Percentiles rank a stretch among this genome's conserved stretches.
Conservation (phyloP, 2,888 invertebrate species). For the Ceratothoa steindachneri region DNA sequence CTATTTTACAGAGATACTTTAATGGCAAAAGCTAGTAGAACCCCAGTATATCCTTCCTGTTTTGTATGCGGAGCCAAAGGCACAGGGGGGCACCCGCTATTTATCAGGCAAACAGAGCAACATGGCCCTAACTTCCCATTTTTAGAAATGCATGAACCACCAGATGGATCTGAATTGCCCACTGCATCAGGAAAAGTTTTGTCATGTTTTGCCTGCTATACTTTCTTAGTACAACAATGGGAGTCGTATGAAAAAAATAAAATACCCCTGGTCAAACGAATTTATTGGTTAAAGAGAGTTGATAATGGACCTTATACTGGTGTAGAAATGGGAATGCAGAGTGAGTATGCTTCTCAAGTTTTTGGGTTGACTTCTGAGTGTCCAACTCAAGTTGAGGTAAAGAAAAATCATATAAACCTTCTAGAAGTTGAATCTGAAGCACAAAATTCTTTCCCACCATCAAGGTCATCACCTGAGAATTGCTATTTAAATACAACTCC, state of each 20-base stretch:
- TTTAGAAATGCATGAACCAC: conserved; percentile 81
- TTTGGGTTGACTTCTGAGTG: conserved; percentile 55
- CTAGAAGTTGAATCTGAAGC: neutral
- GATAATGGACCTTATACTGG: conserved; percentile 87
- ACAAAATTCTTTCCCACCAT: neutral
- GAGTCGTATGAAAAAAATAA: conserved; percentile 79
- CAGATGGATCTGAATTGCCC: conserved; percentile 61
- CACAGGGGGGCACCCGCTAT: neutral
- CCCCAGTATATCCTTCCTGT: neutral
- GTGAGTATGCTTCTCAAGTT: conserved; percentile 87
- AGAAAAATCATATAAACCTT: neutral
- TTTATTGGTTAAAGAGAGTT: conserved; percentile 87
- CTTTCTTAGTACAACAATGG: conserved; percentile 84
- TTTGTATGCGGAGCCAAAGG: neutral
- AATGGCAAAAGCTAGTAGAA: neutral
- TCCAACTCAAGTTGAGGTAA: conserved; percentile 15
- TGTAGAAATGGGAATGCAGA: conserved; percentile 81
- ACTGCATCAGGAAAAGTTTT: conserved; percentile 58
- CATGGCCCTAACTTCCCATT: conserved; percentile 77
- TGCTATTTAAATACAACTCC: neutral
- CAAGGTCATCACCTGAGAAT: neutral
- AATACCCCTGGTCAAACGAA: conserved; percentile 77
- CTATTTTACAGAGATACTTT: too few species aligned
- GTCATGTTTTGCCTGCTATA: conserved; percentile 80
- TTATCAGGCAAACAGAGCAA: conserved; percentile 25